phyloP scores from a whole-genome alignment of 2,797 vertebrate species.

The Aplochiton taeniatus region DNA sequence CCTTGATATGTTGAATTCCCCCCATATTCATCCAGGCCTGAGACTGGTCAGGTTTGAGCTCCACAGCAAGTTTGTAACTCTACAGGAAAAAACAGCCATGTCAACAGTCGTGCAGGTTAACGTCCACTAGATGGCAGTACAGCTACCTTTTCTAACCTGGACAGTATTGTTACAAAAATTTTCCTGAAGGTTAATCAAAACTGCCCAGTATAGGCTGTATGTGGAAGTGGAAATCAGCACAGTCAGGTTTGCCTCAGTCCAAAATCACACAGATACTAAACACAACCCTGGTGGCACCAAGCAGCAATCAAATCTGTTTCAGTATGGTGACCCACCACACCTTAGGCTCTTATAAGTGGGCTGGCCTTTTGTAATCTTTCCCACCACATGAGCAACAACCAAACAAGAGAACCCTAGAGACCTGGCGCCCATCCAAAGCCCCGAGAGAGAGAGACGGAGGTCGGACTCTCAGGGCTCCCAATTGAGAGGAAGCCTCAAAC shows the following conservation, averaged over 20 bases:
- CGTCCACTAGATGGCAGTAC: neutral
- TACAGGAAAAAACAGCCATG: constrained; percentile 46
- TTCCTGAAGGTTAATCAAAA: too few species aligned
- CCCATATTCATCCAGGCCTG: constrained; percentile 99
- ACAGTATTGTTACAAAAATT: too few species aligned
- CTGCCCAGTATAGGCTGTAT: too few species aligned
- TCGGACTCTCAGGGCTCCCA: constrained; percentile 16
- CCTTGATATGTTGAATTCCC: constrained; percentile 97
- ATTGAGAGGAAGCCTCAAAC: constrained; percentile 20
- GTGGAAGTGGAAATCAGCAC: too few species aligned
- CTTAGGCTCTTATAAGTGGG: constrained; percentile 17
- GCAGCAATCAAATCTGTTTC: neutral
- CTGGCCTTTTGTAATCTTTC: constrained; percentile 4
- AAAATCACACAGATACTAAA: neutral
- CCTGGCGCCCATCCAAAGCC: neutral
- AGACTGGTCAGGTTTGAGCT: constrained; percentile 90
- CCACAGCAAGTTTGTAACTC: constrained; percentile 90
- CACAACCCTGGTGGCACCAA: neutral
- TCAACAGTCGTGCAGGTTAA: constrained; percentile 1
- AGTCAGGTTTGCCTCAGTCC: too few species aligned
- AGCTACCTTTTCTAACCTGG: neutral
- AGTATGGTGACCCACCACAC: constrained; percentile 21
- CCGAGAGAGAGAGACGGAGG: neutral
- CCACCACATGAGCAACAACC: neutral
- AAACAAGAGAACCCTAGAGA: constrained; percentile 1